Base-by-base conservation (phyloP, 2,797 vertebrate genomes). In the Synaphobranchus kaupii region DNA sequence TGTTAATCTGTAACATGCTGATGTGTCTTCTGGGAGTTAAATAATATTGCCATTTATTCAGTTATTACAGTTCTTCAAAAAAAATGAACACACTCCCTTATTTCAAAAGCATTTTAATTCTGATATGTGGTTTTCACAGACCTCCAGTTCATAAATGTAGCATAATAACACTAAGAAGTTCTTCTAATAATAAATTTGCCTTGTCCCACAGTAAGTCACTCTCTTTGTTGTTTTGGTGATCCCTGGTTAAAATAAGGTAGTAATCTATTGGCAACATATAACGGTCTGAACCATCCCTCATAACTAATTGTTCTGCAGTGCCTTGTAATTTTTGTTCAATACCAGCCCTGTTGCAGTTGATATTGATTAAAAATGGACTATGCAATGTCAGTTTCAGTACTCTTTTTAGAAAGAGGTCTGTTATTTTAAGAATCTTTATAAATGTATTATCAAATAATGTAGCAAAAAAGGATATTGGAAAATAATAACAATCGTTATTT, bases 51-150 rank as follows among this genome's bases (percentile, higher is more conserved):
- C 2, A 44, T 78, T 78, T 44, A 78, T 78, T 78, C 31, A 78
- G 73, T 78, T 39, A 39, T 20, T 76, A 78, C 15, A 78, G 15
- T 78, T 25, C 25, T 52, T 2, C 47, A 81, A 20, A 82, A 80
- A 52, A 82, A 28, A 22, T n/a, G 13, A 82, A 52, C 50, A 81
- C 17, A 50, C 44, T 81, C 47, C 1, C 20, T 81, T 82, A 47
- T 52, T 50, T 52, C 25, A 52, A 52, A 82, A 52, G 47, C 47
- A 82, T 82, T 50, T 82, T 82, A 82, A 81, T 81, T 48, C 9
- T 44, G 39, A 48, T 7, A 44, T 28, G 13, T 78, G 73, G 31
- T 76, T 76, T 39, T 76, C 5, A 73, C 10, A 63, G 71, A 15
- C 17, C 71, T 76, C 34, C 39, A 78, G 73, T 44, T 78, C 34